A percentile compares a stretch with the other conserved stretches of the same genome.
These are phyloP conservation scores for Pseudomyrmex pallidus DNA, from an alignment of 1,140 invertebrate genomes.

Conservation along the genomic window DNA sequence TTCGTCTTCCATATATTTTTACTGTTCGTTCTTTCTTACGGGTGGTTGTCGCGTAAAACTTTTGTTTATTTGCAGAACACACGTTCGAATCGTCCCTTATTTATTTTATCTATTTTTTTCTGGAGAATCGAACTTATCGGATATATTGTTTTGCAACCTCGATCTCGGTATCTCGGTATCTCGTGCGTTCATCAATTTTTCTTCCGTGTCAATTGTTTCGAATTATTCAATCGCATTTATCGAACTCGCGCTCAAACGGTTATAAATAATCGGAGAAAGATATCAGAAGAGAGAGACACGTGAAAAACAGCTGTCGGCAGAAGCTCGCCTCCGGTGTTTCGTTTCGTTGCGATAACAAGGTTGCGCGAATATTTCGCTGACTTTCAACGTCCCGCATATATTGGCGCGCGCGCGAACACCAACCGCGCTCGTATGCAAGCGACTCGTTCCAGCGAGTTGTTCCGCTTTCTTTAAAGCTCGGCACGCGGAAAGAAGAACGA, in stretches of 20 bases:
- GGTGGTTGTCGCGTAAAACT: neutral
- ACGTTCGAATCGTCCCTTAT: neutral
- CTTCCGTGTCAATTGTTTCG: neutral
- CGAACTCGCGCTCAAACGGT: neutral
- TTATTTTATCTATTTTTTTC: neutral
- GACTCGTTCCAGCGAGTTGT: constrained; percentile 28
- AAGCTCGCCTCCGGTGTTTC: neutral
- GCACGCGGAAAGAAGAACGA: constrained; percentile 52
- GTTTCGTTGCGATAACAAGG: neutral
- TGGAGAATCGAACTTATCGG: neutral
- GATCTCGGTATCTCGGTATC: neutral
- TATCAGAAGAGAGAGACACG: neutral
- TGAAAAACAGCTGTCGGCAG: neutral
- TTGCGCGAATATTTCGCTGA: constrained; percentile 8
- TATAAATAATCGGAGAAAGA: neutral
- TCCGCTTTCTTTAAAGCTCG: constrained; percentile 45
- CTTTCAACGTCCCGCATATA: constrained; percentile 45
- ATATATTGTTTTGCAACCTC: neutral
- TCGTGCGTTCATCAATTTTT: constrained; percentile 1
- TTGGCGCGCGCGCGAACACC: too few relatives aligned
- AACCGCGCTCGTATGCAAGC: constrained; percentile 26
- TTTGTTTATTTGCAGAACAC: neutral
- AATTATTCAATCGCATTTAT: constrained; percentile 32
- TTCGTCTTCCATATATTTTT: neutral
- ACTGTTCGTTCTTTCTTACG: neutral